Evolutionary conservation across 2,113 vertebrate genomes (phyloP).

Genomic region (Seriola rivoliana): DNA sequence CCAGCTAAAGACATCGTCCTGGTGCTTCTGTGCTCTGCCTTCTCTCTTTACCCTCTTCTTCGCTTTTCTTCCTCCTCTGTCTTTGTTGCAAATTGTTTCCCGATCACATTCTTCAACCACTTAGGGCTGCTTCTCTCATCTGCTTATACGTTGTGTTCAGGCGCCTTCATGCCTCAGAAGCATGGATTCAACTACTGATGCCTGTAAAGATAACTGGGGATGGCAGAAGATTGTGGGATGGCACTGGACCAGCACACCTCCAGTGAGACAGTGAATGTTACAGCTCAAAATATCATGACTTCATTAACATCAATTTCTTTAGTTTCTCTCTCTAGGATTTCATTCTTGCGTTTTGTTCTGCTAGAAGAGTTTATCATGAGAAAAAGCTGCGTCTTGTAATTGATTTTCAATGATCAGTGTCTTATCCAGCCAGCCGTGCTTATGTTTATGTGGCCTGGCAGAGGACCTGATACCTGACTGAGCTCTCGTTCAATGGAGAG

Average conservation of each 20-base stretch:
- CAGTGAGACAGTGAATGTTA: not conserved
- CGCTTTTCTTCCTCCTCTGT: not conserved
- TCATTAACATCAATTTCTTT: slow-evolving; percentile 46
- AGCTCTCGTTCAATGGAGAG: not conserved
- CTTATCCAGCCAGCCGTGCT: slow-evolving; percentile 1
- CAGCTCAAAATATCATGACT: slow-evolving; percentile 50
- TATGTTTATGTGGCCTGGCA: not conserved
- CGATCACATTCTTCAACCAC: slow-evolving; percentile 45
- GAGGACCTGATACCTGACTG: not conserved
- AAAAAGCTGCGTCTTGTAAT: not conserved
- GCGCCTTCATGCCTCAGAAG: slow-evolving; percentile 38
- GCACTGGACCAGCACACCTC: slow-evolving; percentile 33
- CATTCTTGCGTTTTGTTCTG: not conserved
- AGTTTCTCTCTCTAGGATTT: slow-evolving; percentile 25
- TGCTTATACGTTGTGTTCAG: slow-evolving; percentile 31
- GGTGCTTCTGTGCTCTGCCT: slow-evolving; percentile 45
- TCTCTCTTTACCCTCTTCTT: slow-evolving; percentile 19
- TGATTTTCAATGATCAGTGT: not conserved
- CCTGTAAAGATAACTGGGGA: slow-evolving; percentile 64
- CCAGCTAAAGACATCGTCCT: slow-evolving; percentile 31
- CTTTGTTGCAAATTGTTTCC: slow-evolving; percentile 48
- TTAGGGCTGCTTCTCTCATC: slow-evolving; percentile 28
- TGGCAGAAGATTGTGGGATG: slow-evolving; percentile 56
- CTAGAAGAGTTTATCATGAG: not conserved
- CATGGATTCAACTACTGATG: slow-evolving; percentile 53